Evolutionary conservation across 2,888 invertebrate species (phyloP).

Genomic region (Napeogenes sylphis): DNA sequence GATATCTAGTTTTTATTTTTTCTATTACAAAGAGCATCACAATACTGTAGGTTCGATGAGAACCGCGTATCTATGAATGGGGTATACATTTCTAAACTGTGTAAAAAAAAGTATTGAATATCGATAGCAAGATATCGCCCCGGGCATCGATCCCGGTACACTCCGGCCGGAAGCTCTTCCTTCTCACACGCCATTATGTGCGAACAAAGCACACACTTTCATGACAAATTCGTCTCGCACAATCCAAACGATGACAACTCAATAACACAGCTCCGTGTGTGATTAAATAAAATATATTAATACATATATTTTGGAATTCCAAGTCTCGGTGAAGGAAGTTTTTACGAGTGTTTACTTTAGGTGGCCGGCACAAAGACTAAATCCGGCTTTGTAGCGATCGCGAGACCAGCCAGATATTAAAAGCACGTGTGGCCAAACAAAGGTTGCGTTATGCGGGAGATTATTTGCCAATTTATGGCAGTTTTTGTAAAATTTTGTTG

Average conservation of each 20-base stretch:
- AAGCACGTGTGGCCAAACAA: conserved; percentile 79
- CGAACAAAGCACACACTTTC: conserved; percentile 62
- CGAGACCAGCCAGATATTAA: conserved; percentile 64
- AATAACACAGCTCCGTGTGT: conserved; percentile 52
- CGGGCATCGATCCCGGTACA: conserved; percentile 56
- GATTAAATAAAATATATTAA: conserved; percentile 73
- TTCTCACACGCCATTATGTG: conserved; percentile 63
- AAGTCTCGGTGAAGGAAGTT: conserved; percentile 43
- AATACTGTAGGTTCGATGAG: conserved; percentile 13
- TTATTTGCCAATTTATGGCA: conserved; percentile 78
- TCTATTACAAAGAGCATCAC: neutral
- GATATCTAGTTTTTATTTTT: neutral
- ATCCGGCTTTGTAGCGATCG: conserved; percentile 63
- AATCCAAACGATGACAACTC: conserved; percentile 59
- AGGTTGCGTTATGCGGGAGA: conserved; percentile 78
- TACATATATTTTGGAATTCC: conserved; percentile 35
- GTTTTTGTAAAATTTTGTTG: conserved; percentile 74
- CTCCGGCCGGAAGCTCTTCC: conserved; percentile 70
- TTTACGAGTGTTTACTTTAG: conserved; percentile 72
- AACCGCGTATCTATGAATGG: conserved; percentile 26
- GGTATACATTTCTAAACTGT: conserved; percentile 39
- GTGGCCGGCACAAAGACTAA: conserved; percentile 67
- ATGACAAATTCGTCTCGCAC: conserved; percentile 73
- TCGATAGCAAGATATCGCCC: conserved; percentile 68
- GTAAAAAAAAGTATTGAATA: conserved; percentile 59